Percentiles rank a stretch among this genome's conserved stretches.
Conservation (phyloP, 2,797 vertebrate genomes). For the Caiman crocodilus region DNA sequence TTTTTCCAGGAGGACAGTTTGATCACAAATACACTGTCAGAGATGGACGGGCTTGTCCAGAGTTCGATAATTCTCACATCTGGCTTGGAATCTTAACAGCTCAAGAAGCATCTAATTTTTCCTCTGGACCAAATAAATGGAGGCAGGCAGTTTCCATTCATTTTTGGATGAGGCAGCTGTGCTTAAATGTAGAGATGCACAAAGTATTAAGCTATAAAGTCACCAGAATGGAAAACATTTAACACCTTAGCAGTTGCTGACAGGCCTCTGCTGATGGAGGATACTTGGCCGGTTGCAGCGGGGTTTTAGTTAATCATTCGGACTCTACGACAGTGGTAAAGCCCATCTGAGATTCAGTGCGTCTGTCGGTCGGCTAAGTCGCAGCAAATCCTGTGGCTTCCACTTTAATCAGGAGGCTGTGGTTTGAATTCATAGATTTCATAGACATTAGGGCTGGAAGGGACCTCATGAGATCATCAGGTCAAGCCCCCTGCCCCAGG, state of each 20-base stretch:
- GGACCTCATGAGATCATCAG: no score
- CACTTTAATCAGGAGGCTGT: neutral
- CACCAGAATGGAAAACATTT: neutral
- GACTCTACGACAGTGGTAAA: slow-evolving; percentile 7
- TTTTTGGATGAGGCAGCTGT: neutral
- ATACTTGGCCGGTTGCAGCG: neutral
- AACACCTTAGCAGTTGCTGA: neutral
- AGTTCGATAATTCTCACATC: neutral
- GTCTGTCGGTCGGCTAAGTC: neutral
- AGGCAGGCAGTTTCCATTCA: neutral
- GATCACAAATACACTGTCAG: neutral
- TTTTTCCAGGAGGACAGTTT: neutral
- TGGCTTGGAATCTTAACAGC: neutral
- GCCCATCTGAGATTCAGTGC: neutral
- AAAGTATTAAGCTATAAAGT: neutral
- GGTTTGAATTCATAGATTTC: neutral
- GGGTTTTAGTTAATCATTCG: neutral
- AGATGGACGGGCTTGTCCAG: neutral
- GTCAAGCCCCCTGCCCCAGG: no score
- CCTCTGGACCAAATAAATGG: neutral
- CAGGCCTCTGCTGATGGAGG: neutral
- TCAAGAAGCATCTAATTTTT: neutral
- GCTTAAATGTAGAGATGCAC: neutral
- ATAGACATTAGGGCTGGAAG: no score
- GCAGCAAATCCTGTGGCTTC: neutral